These are phyloP conservation scores for Delphinapterus leucas DNA, from an alignment of 2,113 vertebrate species.

Conservation along the genomic window DNA sequence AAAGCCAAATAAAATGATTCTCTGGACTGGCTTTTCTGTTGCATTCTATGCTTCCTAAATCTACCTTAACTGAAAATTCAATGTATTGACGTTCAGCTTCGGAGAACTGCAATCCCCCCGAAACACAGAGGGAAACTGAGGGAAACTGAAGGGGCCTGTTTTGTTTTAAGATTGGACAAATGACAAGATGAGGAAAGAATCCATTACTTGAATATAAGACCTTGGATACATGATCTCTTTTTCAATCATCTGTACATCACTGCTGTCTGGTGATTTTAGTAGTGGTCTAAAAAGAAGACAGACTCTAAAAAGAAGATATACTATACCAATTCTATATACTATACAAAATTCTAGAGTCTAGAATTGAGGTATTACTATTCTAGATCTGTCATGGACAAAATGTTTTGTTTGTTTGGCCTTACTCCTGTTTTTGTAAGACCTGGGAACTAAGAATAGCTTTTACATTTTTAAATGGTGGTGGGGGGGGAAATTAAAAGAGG, in stretches of 20 bases:
- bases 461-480: neutral
- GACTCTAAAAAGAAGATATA: neutral
- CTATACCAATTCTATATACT: neutral
- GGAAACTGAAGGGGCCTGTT: neutral
- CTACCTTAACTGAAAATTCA: neutral
- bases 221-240: neutral
- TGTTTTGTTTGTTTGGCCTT: neutral
- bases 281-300: neutral
- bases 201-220: neutral
- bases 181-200: neutral
- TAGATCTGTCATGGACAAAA: neutral
- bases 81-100: neutral
- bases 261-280: neutral
- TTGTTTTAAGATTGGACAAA: neutral
- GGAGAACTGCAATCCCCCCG: no score
- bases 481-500: neutral
- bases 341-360: accelerated
- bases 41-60: neutral
- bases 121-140: neutral
- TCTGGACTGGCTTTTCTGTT: neutral
- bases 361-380: accelerated
- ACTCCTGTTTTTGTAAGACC: neutral
- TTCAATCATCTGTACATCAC: neutral
- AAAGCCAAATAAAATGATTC: constrained; percentile 41
- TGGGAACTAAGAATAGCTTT: neutral